Conservation (phyloP, 2,113 vertebrate species). For the Reinhardtius hippoglossoides region DNA sequence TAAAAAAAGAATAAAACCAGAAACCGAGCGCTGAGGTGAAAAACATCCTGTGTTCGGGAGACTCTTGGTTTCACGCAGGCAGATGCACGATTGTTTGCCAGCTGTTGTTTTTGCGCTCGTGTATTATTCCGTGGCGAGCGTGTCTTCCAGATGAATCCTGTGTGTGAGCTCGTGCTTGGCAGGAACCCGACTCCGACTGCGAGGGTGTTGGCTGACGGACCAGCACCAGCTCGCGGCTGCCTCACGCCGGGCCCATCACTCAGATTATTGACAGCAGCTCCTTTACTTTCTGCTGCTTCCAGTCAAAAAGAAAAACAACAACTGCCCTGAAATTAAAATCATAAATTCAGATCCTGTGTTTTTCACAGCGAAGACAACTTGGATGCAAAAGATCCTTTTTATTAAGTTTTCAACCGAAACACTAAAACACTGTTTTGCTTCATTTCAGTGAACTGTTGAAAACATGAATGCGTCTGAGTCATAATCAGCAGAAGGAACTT, state of each 20-base stretch:
- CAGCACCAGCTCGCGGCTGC: slow-evolving; percentile 46
- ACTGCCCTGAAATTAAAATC: slow-evolving; percentile 45
- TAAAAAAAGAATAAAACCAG: neutral
- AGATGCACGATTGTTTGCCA: slow-evolving; percentile 53
- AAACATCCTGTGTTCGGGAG: neutral
- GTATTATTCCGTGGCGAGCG: slow-evolving; percentile 27
- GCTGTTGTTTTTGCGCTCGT: slow-evolving; percentile 59
- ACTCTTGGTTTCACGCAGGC: slow-evolving; percentile 13
- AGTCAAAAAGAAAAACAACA: slow-evolving; percentile 25
- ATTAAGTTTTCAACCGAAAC: neutral
- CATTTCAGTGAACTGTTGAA: neutral
- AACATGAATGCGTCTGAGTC: too few species aligned
- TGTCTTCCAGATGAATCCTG: slow-evolving; percentile 53
- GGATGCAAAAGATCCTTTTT: neutral
- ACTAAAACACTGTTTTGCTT: neutral
- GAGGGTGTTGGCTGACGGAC: slow-evolving; percentile 55
- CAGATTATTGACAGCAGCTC: slow-evolving; percentile 49
- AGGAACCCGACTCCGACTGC: slow-evolving; percentile 31
- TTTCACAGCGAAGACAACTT: neutral
- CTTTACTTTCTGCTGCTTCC: slow-evolving; percentile 41
- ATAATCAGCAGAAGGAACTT: too few species aligned
- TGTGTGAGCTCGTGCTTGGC: slow-evolving; percentile 43
- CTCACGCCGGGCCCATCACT: slow-evolving; percentile 29
- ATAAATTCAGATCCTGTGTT: neutral
- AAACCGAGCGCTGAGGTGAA: slow-evolving; percentile 3